These are phyloP conservation scores for Sacculina carcini DNA, from an alignment of 2,888 invertebrate species.

Conservation along the genomic window DNA sequence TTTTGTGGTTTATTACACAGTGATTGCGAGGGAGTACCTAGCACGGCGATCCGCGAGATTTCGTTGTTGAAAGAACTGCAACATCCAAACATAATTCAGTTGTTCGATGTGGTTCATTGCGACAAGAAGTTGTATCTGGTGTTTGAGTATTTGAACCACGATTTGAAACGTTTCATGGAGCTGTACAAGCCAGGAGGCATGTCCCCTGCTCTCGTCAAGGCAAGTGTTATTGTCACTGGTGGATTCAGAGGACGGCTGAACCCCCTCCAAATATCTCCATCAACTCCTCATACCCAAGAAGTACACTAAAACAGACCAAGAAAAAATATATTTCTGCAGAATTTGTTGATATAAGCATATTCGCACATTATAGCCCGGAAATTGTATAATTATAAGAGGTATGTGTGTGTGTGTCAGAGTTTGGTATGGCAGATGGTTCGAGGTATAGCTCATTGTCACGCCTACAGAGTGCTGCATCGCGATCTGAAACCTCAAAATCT, in stretches of 20 bases:
- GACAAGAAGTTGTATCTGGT: constrained; percentile 68
- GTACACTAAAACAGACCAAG: no score
- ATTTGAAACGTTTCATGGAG: constrained; percentile 12
- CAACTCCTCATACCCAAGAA: no score
- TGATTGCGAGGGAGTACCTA: constrained; percentile 89
- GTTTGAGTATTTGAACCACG: constrained; percentile 79
- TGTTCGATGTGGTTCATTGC: constrained; percentile 65
- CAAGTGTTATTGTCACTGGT: no score
- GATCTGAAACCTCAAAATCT: constrained; percentile 91
- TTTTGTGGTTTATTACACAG: constrained; percentile 26
- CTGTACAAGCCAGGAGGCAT: neutral
- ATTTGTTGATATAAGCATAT: no score
- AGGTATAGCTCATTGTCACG: constrained; percentile 72
- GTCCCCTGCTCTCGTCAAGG: neutral
- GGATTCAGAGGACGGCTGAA: no score
- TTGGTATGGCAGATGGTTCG: constrained; percentile 64
- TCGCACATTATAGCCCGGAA: no score
- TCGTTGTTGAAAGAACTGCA: constrained; percentile 65
- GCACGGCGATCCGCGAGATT: constrained; percentile 88
- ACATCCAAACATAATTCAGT: constrained; percentile 67
- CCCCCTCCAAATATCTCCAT: no score
- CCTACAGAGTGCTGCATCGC: constrained; percentile 60
- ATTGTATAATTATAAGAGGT: no score
- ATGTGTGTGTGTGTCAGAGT: constrained; percentile 22
- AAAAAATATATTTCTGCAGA: no score